These are phyloP conservation scores for Dendroctonus valens DNA, from an alignment of 1,140 invertebrate species.

Conservation along the genomic window DNA sequence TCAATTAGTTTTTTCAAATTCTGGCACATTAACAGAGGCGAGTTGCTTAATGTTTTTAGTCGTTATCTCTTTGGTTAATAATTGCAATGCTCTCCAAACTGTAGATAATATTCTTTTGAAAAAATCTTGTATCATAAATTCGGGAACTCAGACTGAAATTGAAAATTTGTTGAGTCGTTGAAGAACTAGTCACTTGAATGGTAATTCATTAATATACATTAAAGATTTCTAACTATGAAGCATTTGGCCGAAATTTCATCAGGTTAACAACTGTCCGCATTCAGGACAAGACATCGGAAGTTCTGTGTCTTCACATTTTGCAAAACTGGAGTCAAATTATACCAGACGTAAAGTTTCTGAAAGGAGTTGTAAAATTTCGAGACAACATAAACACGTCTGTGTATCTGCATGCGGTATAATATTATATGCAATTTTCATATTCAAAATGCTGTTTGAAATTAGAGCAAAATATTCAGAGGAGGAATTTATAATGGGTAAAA, in stretches of 20 bases:
- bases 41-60: no score
- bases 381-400: slow-evolving; percentile 28
- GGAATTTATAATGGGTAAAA: slow-evolving; percentile 26
- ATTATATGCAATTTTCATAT: slow-evolving; percentile 27
- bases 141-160: background rate
- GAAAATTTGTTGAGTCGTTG: background rate
- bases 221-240: background rate
- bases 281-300: background rate
- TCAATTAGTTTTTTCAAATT: no score
- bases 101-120: no score
- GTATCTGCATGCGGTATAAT: slow-evolving; percentile 24
- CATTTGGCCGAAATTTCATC: background rate
- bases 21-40: no score
- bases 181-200: background rate
- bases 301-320: slow-evolving; percentile 10
- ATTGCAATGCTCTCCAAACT: no score
- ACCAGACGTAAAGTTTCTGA: slow-evolving; percentile 20
- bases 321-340: slow-evolving; percentile 14
- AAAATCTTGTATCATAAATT: no score
- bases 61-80: no score
- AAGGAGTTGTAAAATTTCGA: slow-evolving; percentile 19
- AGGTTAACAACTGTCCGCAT: background rate
- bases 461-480: slow-evolving; percentile 23
- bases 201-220: background rate
- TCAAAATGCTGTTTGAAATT: slow-evolving; percentile 23